Percentiles rank a stretch among this genome's conserved stretches.
Conservation (phyloP, 2,888 invertebrate genomes). For the Drosophila peninsularis region DNA sequence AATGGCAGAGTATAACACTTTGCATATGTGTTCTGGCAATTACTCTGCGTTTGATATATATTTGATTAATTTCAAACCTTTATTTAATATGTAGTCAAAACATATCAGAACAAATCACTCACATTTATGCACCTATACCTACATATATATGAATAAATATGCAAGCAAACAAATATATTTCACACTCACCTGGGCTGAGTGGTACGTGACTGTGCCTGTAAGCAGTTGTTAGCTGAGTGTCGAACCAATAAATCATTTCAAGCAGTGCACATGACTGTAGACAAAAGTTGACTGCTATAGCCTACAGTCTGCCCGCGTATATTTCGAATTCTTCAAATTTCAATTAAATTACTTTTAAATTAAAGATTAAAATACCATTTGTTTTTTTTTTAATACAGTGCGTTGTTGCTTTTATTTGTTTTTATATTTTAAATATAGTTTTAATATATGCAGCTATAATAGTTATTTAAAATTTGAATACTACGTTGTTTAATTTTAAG, state of each 20-base stretch:
- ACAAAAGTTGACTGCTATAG: constrained; percentile 13
- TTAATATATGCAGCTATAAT: constrained; percentile 75
- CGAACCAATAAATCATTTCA: neutral
- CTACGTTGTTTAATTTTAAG: constrained; percentile 61
- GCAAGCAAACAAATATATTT: no score
- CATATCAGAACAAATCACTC: no score
- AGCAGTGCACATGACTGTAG: neutral
- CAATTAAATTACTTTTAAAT: neutral
- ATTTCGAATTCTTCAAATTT: neutral
- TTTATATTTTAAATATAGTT: constrained; percentile 74
- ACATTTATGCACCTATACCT: no score
- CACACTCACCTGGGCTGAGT: no score
- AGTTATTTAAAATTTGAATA: constrained; percentile 74
- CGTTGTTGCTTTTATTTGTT: constrained; percentile 62
- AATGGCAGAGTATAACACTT: no score
- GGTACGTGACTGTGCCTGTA: constrained; percentile 1
- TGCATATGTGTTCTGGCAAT: no score
- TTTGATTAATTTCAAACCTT: no score
- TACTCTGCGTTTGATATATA: no score
- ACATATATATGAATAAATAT: no score
- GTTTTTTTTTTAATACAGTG: constrained; percentile 63
- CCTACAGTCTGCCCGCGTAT: neutral
- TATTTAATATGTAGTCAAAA: no score
- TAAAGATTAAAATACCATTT: neutral
- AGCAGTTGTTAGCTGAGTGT: neutral